Evolutionary conservation across 2,797 vertebrate species (phyloP).

Genomic region (Sebastes flavidus): DNA sequence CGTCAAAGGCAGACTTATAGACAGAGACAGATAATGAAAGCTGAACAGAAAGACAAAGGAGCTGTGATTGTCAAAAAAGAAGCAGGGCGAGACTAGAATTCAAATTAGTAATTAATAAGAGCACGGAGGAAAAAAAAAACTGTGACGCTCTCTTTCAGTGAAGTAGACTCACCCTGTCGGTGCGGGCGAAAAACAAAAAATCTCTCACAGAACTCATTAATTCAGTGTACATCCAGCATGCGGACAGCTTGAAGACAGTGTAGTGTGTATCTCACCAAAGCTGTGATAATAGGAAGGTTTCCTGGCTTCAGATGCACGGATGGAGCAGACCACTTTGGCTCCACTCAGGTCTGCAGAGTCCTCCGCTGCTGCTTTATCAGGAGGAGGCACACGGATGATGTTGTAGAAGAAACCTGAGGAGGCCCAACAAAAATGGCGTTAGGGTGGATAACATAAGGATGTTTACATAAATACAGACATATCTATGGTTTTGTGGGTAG

Average conservation of each 20-base stretch:
- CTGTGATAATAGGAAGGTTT: conserved; percentile 96
- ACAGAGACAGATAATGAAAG: conserved; percentile 24
- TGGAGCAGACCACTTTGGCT: conserved; percentile 88
- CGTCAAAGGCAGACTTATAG: conserved; percentile 18
- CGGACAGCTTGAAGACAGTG: conserved; percentile 2
- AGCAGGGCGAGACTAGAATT: conserved; percentile 39
- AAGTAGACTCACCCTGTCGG: conserved; percentile 30
- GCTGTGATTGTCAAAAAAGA: conserved; percentile 46
- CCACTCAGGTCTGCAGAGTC: conserved; percentile 81
- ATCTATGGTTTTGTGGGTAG: neutral
- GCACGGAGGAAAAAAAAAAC: conserved; percentile 9
- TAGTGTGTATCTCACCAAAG: conserved; percentile 85
- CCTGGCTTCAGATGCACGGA: conserved; percentile 80
- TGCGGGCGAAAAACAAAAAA: neutral
- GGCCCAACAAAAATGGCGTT: neutral
- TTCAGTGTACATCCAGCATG: conserved; percentile 14
- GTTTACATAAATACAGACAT: neutral
- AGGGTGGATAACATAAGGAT: neutral
- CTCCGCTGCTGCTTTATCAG: conserved; percentile 37
- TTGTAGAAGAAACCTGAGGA: conserved; percentile 88
- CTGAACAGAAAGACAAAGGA: conserved; percentile 48
- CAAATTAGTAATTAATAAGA: conserved; percentile 60
- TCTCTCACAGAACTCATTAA: conserved; percentile 26
- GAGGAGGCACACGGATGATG: conserved; percentile 88
- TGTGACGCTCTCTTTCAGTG: neutral